These are phyloP conservation scores for Cheiracanthium punctorium DNA, from an alignment of 2,888 invertebrate genomes.

Conservation along the genomic window DNA sequence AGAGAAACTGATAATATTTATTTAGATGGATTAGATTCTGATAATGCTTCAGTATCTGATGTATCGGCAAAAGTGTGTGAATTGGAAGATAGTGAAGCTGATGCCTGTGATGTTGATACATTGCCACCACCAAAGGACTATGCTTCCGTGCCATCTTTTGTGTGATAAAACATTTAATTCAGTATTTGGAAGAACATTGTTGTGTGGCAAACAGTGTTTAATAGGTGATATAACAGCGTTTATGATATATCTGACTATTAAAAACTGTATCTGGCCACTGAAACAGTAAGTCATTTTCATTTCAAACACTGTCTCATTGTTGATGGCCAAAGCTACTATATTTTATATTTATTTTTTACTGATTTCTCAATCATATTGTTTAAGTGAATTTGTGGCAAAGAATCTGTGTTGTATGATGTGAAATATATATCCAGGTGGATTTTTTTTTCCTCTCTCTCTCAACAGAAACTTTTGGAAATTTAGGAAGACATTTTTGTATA, in stretches of 20 bases:
- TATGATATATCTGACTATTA: conserved; percentile 7
- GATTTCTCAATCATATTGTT: conserved; percentile 6
- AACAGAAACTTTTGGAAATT: background rate
- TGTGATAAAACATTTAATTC: conserved; percentile 61
- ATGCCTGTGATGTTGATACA: conserved; percentile 65
- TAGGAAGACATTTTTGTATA: background rate
- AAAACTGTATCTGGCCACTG: conserved; percentile 30
- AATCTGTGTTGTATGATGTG: too few species aligned
- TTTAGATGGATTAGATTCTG: conserved; percentile 54
- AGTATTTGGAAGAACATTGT: conserved; percentile 35
- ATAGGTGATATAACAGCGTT: background rate
- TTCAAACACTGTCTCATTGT: background rate
- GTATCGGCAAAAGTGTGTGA: conserved; percentile 59
- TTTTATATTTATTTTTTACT: conserved; percentile 9
- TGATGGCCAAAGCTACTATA: conserved; percentile 5
- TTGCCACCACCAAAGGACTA: conserved; percentile 64
- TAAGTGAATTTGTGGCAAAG: background rate
- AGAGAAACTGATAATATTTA: conserved; percentile 44
- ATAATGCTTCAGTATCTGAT: conserved; percentile 60
- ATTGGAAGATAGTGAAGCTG: conserved; percentile 55
- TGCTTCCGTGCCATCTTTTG: conserved; percentile 59
- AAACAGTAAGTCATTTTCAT: conserved; percentile 6
- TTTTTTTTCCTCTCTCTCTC: background rate
- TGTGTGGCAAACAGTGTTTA: conserved; percentile 22
- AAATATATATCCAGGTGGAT: too few species aligned